Evolutionary conservation across 2,113 vertebrate species (phyloP).

Genomic region (Cryptoleucopteryx plumbea): DNA sequence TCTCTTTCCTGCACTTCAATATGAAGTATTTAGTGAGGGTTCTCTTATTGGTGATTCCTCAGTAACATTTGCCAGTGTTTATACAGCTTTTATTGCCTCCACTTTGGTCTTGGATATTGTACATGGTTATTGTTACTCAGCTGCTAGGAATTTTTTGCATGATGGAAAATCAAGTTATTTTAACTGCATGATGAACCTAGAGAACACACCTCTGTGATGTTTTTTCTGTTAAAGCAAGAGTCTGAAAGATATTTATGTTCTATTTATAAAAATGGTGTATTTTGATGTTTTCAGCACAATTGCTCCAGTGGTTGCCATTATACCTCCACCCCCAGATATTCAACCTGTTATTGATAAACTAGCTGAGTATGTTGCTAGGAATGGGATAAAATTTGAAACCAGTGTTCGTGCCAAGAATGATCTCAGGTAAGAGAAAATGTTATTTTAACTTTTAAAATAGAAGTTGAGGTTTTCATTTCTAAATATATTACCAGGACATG

Average conservation of each 20-base stretch:
- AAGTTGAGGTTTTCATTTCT: background rate
- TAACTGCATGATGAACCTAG: background rate
- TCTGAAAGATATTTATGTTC: background rate
- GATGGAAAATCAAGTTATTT: background rate
- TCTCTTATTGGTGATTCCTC: background rate
- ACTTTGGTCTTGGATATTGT: background rate
- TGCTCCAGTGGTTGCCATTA: slow-evolving; percentile 84
- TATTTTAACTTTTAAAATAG: background rate
- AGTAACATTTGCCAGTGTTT: background rate
- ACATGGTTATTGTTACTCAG: background rate
- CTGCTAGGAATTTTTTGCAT: background rate
- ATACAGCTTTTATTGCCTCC: background rate
- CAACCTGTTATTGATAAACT: slow-evolving; percentile 98
- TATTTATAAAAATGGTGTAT: background rate
- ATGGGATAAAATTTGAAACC: slow-evolving; percentile 93
- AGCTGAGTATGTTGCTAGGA: slow-evolving; percentile 93
- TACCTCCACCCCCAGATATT: slow-evolving; percentile 94
- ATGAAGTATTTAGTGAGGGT: background rate
- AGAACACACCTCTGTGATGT: background rate
- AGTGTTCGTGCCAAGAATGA: slow-evolving; percentile 97
- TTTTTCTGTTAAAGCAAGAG: background rate
- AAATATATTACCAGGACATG: background rate
- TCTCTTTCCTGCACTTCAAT: background rate
- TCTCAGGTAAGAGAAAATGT: slow-evolving; percentile 77
- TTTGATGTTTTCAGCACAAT: slow-evolving; percentile 71